Base-by-base conservation (phyloP, 2,888 invertebrate genomes). In the Papilio gigon region DNA sequence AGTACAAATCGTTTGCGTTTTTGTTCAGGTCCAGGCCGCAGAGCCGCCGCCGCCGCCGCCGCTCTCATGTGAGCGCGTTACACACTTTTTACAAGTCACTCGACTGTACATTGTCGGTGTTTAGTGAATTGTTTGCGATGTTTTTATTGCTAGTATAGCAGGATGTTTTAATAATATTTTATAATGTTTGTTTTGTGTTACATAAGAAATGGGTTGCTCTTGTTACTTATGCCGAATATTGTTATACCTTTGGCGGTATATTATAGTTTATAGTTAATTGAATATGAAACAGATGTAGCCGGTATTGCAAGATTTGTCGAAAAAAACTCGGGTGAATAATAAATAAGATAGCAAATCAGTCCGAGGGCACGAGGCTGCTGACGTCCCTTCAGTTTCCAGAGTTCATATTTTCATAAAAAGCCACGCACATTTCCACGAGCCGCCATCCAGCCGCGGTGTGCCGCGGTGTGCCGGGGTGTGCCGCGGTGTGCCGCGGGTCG, bases 1-100 rank as follows among this genome's bases (percentile, higher is more conserved):
- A 80, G 84, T 76, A 79, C 72, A 73, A 84, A 83, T 89, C 87
- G 86, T 89, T 89, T 88, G 73, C 76, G 83, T 84, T 88, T 87
- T 85, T 85, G 84, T 82, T 79, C 77, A 53, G 66, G 71, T 72
- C 73, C 72, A 76, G 72, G 72, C 73, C 67, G 67, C 67, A 35
- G 33, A 6, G 12, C 72, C 73, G 73, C 77, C 72, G 72, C 73
- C 67, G 68, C 67, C 75, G 77, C 76, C 81, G 77, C 79, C 76
- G 78, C 77, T 76, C 79, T 78, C 73, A 74, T 59, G 58, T 67
- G 64, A 56, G 40, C 40, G 12, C 73, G 75, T 78, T 78, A 79
- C 77, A 3, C 75, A 77, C 77, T 81, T 82, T 84, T 86, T 78
- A 76, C 81, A 84, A 82, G 66, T 76, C 82, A 86, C 74, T 84